Evolutionary conservation across 2,797 vertebrate species (phyloP).

Genomic region (Lateolabrax maculatus): DNA sequence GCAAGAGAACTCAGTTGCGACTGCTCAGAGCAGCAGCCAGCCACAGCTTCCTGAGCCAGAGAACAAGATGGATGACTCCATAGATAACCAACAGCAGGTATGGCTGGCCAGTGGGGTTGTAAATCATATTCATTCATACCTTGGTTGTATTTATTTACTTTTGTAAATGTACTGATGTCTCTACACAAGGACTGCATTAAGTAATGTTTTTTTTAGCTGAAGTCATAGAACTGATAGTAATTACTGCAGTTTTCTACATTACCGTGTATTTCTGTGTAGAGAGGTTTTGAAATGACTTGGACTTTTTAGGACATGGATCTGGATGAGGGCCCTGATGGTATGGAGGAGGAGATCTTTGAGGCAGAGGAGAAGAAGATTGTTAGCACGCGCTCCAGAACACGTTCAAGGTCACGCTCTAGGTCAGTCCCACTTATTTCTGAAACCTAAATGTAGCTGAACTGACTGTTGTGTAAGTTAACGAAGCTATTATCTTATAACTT

Average conservation of each 20-base stretch:
- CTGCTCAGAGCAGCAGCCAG: slow-evolving; percentile 92
- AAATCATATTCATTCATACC: not conserved
- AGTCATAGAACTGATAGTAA: not conserved
- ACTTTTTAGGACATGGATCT: slow-evolving; percentile 95
- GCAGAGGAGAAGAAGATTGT: slow-evolving; percentile 93
- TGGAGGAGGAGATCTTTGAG: slow-evolving; percentile 95
- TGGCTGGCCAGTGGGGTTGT: not conserved
- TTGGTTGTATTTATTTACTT: not conserved
- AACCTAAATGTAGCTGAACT: slow-evolving; percentile 4
- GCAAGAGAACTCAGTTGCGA: slow-evolving; percentile 90
- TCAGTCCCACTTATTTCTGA: slow-evolving; percentile 60
- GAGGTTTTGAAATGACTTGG: not conserved
- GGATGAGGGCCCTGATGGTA: slow-evolving; percentile 94
- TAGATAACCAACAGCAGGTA: slow-evolving; percentile 98
- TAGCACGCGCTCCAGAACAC: slow-evolving; percentile 92
- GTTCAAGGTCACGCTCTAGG: slow-evolving; percentile 96
- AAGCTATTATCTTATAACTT: slow-evolving; percentile 2
- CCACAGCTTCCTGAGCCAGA: slow-evolving; percentile 92
- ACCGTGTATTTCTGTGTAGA: not conserved
- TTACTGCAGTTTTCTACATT: not conserved
- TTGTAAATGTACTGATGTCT: not conserved
- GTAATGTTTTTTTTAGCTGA: not conserved
- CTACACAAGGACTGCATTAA: not conserved
- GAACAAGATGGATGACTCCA: slow-evolving; percentile 92
- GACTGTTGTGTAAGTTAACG: not conserved